Conservation (phyloP, 2,113 vertebrate genomes). For the Xenopus borealis region DNA sequence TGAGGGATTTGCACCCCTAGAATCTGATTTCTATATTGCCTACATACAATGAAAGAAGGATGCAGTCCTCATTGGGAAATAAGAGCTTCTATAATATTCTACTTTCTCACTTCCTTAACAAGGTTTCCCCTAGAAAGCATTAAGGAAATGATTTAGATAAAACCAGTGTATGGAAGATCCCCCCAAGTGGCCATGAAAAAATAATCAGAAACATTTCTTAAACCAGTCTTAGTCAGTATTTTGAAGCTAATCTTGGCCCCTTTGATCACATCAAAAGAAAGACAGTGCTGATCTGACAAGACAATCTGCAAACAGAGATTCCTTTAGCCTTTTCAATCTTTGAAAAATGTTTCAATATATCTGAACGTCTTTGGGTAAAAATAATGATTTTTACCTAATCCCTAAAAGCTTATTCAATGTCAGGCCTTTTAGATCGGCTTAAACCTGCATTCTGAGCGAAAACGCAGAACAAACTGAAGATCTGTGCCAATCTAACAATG, state of each 20-base stretch:
- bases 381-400: conserved; percentile 28
- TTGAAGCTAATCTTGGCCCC: conserved; percentile 1
- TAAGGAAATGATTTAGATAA: too few species aligned
- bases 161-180: too few species aligned
- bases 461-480: neutral
- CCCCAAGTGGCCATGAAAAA: neutral
- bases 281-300: conserved; percentile 32
- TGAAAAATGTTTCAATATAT: conserved; percentile 21
- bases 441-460: neutral
- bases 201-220: neutral
- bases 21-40: too few species aligned
- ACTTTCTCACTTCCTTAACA: too few species aligned
- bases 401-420: conserved; percentile 13
- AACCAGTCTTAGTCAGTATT: neutral
- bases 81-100: too few species aligned
- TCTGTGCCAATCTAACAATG: too few species aligned
- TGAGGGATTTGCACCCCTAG: too few species aligned
- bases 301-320: conserved; percentile 33
- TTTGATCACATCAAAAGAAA: conserved; percentile 38
- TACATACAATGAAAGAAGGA: too few species aligned
- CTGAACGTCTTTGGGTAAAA: conserved; percentile 13
- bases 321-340: conserved; percentile 3
- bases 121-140: too few species aligned
- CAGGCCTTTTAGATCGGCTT: neutral
- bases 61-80: too few species aligned